Evolutionary conservation across 2,797 vertebrate genomes (phyloP), one percentile per base, ranked within the genome.

Genomic region (Brachymystax lenok): DNA sequence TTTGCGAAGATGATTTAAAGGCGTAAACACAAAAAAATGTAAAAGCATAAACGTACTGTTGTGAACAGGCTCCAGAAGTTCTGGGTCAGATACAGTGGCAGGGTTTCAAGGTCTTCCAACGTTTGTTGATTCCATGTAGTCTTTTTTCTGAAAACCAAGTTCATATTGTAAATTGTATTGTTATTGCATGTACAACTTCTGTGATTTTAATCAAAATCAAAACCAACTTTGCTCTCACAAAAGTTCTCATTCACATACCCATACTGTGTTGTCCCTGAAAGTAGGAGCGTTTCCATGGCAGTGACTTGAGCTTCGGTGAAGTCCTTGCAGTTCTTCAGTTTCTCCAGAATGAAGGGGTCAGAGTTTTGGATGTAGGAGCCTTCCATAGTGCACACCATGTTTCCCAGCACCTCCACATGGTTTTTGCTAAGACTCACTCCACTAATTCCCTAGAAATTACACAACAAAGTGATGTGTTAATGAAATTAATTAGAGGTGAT

Each of bases 341-440:
- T 92, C 81, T 94, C 92, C 63, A 94, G 77, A 78, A 94, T 91
- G 46, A 77, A 2, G 13, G 88, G 83, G 82, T 94, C 88, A 30
- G 92, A 83, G 71, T 85, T 86, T 71, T 81, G 6, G 54, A 94
- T 93, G 80, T 85, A 87, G 24, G 85, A 73, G 19, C 83, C 30
- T 3, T 91, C 27, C 80, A 93, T 75, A 1, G 84, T 91, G 75
- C 93, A 93, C 14, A 30, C 64, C 90, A 93, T 88, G 80, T 90
- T 92, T 12, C 92, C 92, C 56, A 94, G 76, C 63, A 92, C 81
- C 14, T 80, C 83, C 66, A 93, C 46, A 0, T 89, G 56, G 24
- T 89, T 81, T 76, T 4, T 88, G 68, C 21, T 93, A 56, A 93
- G 87, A 1, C 0, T 82, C 8, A 14, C 3, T 21, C 79, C 79